phyloP scores from a whole-genome alignment of 37 sponge, comb jelly and placozoan species.

The Cladorhizidae sp. region DNA sequence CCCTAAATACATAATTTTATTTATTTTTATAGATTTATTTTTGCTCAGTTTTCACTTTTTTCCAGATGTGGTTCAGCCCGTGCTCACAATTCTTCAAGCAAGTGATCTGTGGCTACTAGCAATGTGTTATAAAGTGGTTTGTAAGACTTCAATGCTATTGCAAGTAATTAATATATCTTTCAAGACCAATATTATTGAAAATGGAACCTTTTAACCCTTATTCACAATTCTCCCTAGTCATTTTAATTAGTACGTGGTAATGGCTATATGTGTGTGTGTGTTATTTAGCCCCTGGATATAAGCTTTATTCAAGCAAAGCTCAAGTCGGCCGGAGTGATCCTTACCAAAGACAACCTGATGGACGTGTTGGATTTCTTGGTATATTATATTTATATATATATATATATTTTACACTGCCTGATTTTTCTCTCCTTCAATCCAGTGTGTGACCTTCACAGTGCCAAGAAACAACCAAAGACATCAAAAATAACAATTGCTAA shows the following conservation, averaged over 20 bases:
- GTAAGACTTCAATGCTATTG: too few species aligned
- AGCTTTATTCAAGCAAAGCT: slow-evolving; percentile 34
- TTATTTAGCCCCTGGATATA: slow-evolving; percentile 58
- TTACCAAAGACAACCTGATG: slow-evolving; percentile 43
- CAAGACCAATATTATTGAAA: too few species aligned
- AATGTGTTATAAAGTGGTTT: too few species aligned
- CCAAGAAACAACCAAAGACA: slow-evolving; percentile 21
- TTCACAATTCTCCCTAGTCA: not conserved
- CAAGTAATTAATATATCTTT: too few species aligned
- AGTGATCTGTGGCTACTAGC: too few species aligned
- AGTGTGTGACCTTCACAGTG: slow-evolving; percentile 42
- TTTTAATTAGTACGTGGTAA: not conserved
- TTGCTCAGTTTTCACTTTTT: too few species aligned
- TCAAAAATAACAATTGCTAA: not conserved
- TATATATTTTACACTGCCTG: not conserved
- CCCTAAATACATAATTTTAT: too few species aligned
- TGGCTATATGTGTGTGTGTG: too few species aligned
- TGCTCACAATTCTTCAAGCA: too few species aligned
- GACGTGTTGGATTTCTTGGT: slow-evolving; percentile 66
- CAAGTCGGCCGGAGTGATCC: slow-evolving; percentile 40
- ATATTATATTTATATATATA: not conserved
- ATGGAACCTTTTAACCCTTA: too few species aligned
- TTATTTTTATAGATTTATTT: too few species aligned
- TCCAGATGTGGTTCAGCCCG: too few species aligned
- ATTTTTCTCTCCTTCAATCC: not conserved